These are phyloP conservation scores for Lepus timidus DNA, from an alignment of 2,113 vertebrate genomes.

Conservation along the genomic window DNA sequence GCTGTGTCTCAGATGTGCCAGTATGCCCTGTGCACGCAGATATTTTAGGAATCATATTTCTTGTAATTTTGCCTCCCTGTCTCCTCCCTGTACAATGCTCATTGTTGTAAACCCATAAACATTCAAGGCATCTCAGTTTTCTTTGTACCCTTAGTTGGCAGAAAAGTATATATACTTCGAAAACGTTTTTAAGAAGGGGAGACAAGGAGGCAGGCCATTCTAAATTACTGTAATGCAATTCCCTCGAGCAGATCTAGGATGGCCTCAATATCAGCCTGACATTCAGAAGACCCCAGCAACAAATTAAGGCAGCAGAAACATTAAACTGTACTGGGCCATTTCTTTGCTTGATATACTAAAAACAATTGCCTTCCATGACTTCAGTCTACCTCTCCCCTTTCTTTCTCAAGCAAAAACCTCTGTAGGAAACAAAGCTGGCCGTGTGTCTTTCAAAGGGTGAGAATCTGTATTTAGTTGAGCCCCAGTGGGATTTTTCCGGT, in stretches of 20 bases:
- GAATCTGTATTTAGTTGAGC: constrained; percentile 55
- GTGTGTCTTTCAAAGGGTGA: constrained; percentile 18
- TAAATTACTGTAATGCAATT: not conserved
- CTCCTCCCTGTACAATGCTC: too few species aligned
- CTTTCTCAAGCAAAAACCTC: not conserved
- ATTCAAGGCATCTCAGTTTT: not conserved
- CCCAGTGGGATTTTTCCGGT: constrained; percentile 69
- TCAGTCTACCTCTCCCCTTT: not conserved
- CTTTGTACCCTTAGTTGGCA: not conserved
- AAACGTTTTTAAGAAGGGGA: not conserved
- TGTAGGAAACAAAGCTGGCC: constrained; percentile 24
- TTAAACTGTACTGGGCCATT: not conserved
- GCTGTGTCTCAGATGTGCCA: not conserved
- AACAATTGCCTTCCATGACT: not conserved
- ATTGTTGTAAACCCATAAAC: not conserved
- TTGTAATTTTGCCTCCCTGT: not conserved
- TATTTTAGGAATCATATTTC: not conserved
- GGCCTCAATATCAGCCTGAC: not conserved
- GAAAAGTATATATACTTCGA: not conserved
- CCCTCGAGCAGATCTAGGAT: not conserved
- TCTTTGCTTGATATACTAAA: not conserved
- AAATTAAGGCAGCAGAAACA: not conserved
- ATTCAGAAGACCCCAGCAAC: not conserved
- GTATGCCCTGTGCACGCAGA: not conserved
- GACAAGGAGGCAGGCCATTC: not conserved